Evolutionary conservation across 2,113 vertebrate genomes (phyloP), one percentile per base, ranked within the genome.

Genomic region (Scomber colias): DNA sequence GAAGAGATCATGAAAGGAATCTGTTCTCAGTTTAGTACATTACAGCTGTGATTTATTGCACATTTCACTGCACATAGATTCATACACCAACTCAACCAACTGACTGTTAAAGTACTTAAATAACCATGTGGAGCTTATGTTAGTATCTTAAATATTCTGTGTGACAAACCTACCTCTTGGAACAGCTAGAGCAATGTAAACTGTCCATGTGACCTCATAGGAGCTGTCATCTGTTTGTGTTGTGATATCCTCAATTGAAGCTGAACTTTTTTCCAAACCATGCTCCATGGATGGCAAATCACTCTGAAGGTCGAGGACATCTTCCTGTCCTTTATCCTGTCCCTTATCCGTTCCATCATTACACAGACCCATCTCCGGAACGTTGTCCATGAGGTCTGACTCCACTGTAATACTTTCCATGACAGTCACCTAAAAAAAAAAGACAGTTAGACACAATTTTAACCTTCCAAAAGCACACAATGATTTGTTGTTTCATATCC

Each of bases 141-240:
- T 15, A 63, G 57, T 46, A 5, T 12, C 45, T 31, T 50, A 46
- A 19, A 21, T 30, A 11, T 44, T 80, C 14, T 35, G 4, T 11
- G 3, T 24, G 27, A 54, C 30, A 55, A 66, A 60, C 35, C 16
- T 82, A 94, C 94, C 90, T 89, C 54, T 78, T 49, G 95, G 95
- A 35, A 97, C 31, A 63, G 96, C 95, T 31, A 97, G 46, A 0
- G 93, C 94, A 21, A 95, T 86, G 17, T 82, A 81, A 19, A 97
- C 75, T 0, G 81, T 94, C 84, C 94, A 97, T 35, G 91, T 93
- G n/a, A 96, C 91, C 4, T 89, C 86, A 51, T 89, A 83, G 55
- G 79, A 84, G 69, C 83, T 63, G 74, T 77, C 70, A 60, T 85
- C 71, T 30, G 40, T 70, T 54, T n/a, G 57, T 56, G 51, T 17